Base-by-base conservation (phyloP, 2,113 vertebrate genomes). In the Alosa alosa region DNA sequence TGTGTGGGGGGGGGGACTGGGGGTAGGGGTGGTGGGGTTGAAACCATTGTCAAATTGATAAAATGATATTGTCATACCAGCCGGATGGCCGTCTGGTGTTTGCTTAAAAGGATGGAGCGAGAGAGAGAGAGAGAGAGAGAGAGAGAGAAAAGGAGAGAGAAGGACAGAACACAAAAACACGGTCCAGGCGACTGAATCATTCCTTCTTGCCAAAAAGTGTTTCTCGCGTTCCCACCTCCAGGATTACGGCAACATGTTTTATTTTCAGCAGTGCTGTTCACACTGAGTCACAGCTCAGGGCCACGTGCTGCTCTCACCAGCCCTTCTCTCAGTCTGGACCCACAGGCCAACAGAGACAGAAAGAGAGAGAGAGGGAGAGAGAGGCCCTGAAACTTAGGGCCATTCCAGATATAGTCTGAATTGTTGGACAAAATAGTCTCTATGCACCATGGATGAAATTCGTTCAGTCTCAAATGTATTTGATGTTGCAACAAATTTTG, bases 11-110 rank as follows among this genome's bases (percentile, higher is more conserved):
- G 86, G 88, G 89, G 88, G 91, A 92, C 89, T 44, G 41, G 90
- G 92, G 92, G 92, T 90, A n/a, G 22, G 4, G 93, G 92, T 91
- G 92, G 91, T 92, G 90, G 89, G 89, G 83, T 31, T 44, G 41
- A 44, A 44, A 44, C 41, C 92, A 89, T 94, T 93, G 92, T 95
- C 92, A 93, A 93, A 93, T 94, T 90, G 88, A 92, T 92, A 92
- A 94, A 94, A 93, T 93, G 95, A 95, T 95, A 95, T 95, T 95
- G 94, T 96, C 94, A 94, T 95, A 95, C 91, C 95, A 96, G 95
- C 95, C 94, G 94, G 95, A 95, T 92, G 92, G 93, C 93, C 94
- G 94, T 95, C 95, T 95, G 95, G 94, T 96, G 94, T 95, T 95
- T 96, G 94, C 95, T 93, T 94, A 93, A 93, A 93, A 94, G 93